Evolutionary conservation across 2,797 vertebrate species (phyloP).

Genomic region (Macropus fuliginosus): DNA sequence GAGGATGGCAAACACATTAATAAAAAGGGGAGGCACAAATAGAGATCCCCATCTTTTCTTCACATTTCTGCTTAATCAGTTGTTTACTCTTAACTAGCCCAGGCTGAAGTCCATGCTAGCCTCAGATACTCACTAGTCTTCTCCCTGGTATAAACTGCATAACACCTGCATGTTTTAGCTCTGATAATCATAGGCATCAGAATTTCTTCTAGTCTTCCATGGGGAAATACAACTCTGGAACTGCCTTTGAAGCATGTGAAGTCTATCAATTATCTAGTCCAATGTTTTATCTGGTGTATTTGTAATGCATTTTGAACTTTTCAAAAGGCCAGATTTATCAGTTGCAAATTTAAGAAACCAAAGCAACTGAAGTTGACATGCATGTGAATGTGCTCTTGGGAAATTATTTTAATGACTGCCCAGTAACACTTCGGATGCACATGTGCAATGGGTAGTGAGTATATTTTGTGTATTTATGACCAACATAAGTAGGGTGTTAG

Average conservation of each 20-base stretch:
- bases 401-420: slow-evolving; percentile 76
- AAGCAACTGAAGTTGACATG: slow-evolving; percentile 61
- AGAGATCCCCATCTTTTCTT: not conserved
- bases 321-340: slow-evolving; percentile 63
- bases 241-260: slow-evolving; percentile 32
- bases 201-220: slow-evolving; percentile 36
- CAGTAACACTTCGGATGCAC: slow-evolving; percentile 73
- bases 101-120: not conserved
- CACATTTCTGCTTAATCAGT: not conserved
- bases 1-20: not conserved
- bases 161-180: not conserved
- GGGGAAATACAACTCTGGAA: slow-evolving; percentile 38
- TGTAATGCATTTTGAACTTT: slow-evolving; percentile 71
- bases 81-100: not conserved
- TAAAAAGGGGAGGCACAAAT: not conserved
- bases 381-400: slow-evolving; percentile 62
- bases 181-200: slow-evolving; percentile 19
- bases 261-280: slow-evolving; percentile 29
- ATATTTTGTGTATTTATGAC: slow-evolving; percentile 69
- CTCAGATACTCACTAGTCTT: not conserved
- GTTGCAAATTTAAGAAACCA: slow-evolving; percentile 69
- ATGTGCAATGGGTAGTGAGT: slow-evolving; percentile 69
- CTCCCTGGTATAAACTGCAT: not conserved
- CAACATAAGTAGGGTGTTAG: slow-evolving; percentile 30
- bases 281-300: slow-evolving; percentile 54